Percentiles rank a stretch among this genome's conserved stretches.
Conservation (phyloP, 2,797 vertebrate species). For the Ctenosaura bakeri region DNA sequence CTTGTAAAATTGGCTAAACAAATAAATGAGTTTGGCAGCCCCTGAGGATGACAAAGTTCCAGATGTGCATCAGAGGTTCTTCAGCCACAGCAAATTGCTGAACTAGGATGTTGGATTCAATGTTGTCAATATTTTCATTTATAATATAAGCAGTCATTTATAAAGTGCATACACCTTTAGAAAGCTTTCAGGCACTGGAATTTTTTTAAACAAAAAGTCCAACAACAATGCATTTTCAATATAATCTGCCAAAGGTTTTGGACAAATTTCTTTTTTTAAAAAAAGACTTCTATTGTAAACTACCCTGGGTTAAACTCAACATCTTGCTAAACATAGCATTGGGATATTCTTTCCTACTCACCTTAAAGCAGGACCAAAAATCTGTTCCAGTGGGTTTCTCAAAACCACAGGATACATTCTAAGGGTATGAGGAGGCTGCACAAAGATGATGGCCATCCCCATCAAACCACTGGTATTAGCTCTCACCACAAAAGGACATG, state of each 20-base stretch:
- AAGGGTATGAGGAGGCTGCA: too few relatives aligned
- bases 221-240: neutral
- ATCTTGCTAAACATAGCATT: too few relatives aligned
- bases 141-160: neutral
- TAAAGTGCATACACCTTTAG: neutral
- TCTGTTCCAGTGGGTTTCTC: too few relatives aligned
- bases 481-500: too few relatives aligned
- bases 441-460: too few relatives aligned
- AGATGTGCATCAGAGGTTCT: neutral
- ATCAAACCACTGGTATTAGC: too few relatives aligned
- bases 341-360: too few relatives aligned
- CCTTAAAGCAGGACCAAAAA: too few relatives aligned
- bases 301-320: neutral
- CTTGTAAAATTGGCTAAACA: too few relatives aligned
- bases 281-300: neutral
- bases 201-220: neutral
- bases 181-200: neutral
- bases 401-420: too few relatives aligned
- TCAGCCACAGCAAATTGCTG: neutral
- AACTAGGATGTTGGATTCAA: neutral
- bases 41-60: neutral
- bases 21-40: neutral
- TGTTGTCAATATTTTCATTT: neutral
- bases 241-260: neutral
- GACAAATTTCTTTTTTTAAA: neutral